These are phyloP conservation scores for Pentamera pediparva DNA, from an alignment of 53 echinoderm and acorn worm species.

Conservation along the genomic window DNA sequence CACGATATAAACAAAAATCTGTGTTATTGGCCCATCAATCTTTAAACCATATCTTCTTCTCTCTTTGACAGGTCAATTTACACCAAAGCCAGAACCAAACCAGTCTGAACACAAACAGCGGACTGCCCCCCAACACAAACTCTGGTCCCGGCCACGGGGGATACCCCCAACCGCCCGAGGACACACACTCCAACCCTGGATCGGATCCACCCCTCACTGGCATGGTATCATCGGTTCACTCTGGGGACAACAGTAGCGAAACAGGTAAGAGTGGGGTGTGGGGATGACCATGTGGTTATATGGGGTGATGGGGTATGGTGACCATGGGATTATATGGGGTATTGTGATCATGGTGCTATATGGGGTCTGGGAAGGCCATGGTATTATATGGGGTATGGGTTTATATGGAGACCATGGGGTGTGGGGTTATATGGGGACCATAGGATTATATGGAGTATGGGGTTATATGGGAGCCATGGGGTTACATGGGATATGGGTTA, in stretches of 20 bases:
- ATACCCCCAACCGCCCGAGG: constrained; percentile 45
- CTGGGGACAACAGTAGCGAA: constrained; percentile 88
- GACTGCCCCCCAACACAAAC: constrained; percentile 23
- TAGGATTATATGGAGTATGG: too few relatives aligned
- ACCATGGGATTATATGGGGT: too few relatives aligned
- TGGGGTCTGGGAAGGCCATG: too few relatives aligned
- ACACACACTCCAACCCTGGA: constrained; percentile 66
- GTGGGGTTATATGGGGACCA: too few relatives aligned
- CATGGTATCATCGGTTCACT: constrained; percentile 73
- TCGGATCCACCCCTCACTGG: constrained; percentile 56
- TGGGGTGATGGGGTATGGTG: too few relatives aligned
- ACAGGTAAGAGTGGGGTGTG: constrained; percentile 95
- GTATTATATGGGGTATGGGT: too few relatives aligned
- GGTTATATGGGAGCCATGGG: too few relatives aligned
- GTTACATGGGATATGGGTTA: too few relatives aligned
- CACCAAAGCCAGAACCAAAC: constrained; percentile 32
- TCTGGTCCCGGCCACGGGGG: constrained; percentile 30
- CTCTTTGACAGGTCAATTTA: background rate
- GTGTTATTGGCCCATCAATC: background rate
- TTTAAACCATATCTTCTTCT: background rate
- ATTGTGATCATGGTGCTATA: too few relatives aligned
- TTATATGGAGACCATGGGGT: too few relatives aligned
- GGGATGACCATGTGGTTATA: too few relatives aligned
- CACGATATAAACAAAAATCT: too few relatives aligned
- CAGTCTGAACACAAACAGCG: constrained; percentile 32